These are phyloP conservation scores for Catamblyrhynchus diadema DNA, from an alignment of 2,797 vertebrate species.

Conservation along the genomic window DNA sequence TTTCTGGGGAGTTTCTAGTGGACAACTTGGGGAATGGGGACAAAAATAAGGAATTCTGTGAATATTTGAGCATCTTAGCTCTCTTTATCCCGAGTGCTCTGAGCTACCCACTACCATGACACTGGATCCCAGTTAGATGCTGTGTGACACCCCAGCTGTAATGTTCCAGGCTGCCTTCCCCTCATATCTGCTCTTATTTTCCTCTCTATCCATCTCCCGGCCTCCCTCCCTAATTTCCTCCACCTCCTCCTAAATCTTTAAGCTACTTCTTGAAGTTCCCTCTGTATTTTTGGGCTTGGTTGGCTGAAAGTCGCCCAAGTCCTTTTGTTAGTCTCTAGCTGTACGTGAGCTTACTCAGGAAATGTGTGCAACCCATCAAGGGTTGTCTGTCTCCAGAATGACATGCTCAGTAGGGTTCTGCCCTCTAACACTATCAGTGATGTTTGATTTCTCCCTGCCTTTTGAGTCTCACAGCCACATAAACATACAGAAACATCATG, in stretches of 20 bases:
- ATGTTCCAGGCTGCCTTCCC: not conserved
- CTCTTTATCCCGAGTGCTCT: not conserved
- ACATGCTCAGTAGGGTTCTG: not conserved
- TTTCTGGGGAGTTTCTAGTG: not conserved
- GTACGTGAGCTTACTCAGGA: accelerated
- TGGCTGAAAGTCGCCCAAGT: not conserved
- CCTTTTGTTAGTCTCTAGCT: not conserved
- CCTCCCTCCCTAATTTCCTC: not conserved
- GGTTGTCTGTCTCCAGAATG: not conserved
- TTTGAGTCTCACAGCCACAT: not conserved
- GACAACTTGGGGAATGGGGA: no score
- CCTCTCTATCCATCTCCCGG: not conserved
- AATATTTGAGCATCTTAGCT: not conserved
- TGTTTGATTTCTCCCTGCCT: not conserved
- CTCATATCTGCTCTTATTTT: not conserved
- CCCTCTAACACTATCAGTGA: not conserved
- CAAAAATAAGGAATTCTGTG: not conserved
- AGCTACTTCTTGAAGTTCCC: not conserved
- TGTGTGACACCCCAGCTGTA: not conserved
- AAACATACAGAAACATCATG: not conserved
- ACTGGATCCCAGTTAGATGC: not conserved
- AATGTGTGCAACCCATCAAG: not conserved
- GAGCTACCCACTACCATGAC: not conserved
- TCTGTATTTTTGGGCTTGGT: not conserved
- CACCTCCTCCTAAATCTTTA: not conserved